phyloP scores from a whole-genome alignment of 2,888 invertebrate genomes.

The Dicyrtomina minuta region DNA sequence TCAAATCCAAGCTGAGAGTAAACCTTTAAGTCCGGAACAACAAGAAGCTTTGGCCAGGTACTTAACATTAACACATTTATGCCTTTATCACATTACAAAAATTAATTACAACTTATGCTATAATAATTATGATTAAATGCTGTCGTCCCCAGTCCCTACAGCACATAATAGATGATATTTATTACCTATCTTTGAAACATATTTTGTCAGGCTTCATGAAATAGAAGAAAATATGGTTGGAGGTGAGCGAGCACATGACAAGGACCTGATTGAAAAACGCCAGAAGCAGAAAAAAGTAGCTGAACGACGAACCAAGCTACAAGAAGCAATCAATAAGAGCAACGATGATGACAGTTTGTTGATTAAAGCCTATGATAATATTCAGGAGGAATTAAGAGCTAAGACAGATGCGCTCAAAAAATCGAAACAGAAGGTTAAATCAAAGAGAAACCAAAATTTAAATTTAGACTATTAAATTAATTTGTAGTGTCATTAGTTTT shows the following conservation, averaged over 20 bases:
- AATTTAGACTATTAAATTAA: neutral
- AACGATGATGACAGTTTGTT: constrained; percentile 71
- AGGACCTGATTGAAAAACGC: constrained; percentile 69
- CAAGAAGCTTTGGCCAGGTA: constrained; percentile 60
- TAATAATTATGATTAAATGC: neutral
- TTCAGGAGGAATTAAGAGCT: constrained; percentile 73
- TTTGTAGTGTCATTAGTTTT: neutral
- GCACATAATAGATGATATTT: neutral
- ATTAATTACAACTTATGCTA: neutral
- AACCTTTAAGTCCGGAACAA: constrained; percentile 55
- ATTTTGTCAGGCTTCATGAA: constrained; percentile 60
- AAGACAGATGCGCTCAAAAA: constrained; percentile 69
- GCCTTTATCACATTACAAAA: constrained; percentile 4
- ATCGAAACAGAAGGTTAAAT: constrained; percentile 66
- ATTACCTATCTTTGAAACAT: neutral
- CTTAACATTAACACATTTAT: too few species aligned
- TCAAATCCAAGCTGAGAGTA: neutral
- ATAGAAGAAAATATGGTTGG: constrained; percentile 76
- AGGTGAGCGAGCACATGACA: constrained; percentile 73
- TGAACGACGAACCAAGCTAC: constrained; percentile 65
- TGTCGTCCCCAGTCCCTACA: too few species aligned
- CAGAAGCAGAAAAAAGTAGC: constrained; percentile 66
- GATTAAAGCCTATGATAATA: constrained; percentile 71
- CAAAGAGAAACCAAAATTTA: too few species aligned
- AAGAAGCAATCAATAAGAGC: constrained; percentile 63